Evolutionary conservation across 2,113 vertebrate species (phyloP), one percentile per base, ranked within the genome.

Genomic region (Nycticebus coucang): DNA sequence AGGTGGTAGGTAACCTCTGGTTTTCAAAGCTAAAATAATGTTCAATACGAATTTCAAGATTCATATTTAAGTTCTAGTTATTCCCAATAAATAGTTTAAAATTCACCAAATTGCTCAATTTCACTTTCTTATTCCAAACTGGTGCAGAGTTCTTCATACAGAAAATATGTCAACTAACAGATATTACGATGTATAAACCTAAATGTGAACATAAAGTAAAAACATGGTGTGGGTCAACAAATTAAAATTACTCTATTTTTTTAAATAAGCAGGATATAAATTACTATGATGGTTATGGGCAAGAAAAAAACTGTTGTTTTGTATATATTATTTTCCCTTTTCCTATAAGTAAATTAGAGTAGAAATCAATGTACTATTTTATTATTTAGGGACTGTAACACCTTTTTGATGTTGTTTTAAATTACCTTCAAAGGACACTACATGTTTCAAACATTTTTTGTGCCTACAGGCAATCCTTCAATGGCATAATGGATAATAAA

Each of bases 41-140:
- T 55, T 66, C 79, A 75, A 53, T 41, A 83, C 35, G 5, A 82
- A 81, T 60, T 93, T 94, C 53, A 66, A 14, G 85, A 87, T 91
- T 95, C 22, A 64, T 21, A 94, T 74, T 86, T 92, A 80, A 95
- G 6, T 89, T 91, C 69, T 5, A 95, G 50, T 59, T 79, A 95
- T 79, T 86, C n/a, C 77, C n/a, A 79, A 94, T 79, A 93, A 91
- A 24, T 1, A 85, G 19, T 66, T 26, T 92, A 92, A 96, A 95
- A 85, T 41, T 84, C 55, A 84, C 9, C 50, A 53, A 89, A 33
- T 18, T 82, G 4, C 26, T 93, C 41, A 83, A 78, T 68, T 94
- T 77, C 87, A 96, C 21, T 93, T 45, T 55, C 50, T 84, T 45
- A 92, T 11, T 55, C 8, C 90, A 83, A 13, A 84, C 3, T 83